These are phyloP conservation scores for Cyprinodon brontotheroides DNA, from an alignment of 2,113 vertebrate genomes.

Conservation along the genomic window DNA sequence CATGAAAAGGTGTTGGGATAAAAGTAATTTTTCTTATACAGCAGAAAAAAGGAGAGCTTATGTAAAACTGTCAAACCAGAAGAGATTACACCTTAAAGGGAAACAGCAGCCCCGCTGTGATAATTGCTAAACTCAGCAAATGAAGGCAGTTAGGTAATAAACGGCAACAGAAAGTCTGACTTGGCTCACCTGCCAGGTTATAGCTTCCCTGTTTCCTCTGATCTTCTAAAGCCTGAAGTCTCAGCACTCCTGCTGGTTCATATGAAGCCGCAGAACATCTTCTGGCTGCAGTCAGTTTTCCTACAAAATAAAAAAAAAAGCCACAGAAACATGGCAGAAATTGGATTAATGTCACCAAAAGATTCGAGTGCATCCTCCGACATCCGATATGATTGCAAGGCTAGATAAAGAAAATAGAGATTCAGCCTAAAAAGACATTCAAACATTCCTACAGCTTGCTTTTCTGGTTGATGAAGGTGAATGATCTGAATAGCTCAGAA, in stretches of 20 bases:
- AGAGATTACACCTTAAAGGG: not conserved
- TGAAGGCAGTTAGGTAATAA: slow-evolving; percentile 3
- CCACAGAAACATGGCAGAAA: slow-evolving; percentile 32
- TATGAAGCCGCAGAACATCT: slow-evolving; percentile 11
- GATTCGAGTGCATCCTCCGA: not conserved
- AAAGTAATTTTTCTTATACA: not conserved
- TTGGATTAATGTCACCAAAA: slow-evolving; percentile 20
- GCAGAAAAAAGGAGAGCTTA: not conserved
- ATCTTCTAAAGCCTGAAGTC: not conserved
- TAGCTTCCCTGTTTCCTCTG: slow-evolving; percentile 5
- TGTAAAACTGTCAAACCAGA: not conserved
- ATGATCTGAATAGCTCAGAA: no score
- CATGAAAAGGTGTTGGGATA: not conserved
- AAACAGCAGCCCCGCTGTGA: not conserved
- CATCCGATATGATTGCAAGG: not conserved
- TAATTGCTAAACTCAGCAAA: not conserved
- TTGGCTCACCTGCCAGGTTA: slow-evolving; percentile 43
- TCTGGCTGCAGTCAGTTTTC: slow-evolving; percentile 20
- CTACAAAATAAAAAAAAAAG: slow-evolving; percentile 29
- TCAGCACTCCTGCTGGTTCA: slow-evolving; percentile 20
- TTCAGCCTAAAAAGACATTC: no score
- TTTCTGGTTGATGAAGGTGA: not conserved
- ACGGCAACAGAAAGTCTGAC: not conserved
- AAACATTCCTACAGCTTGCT: not conserved
- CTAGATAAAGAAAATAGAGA: not conserved